These are phyloP conservation scores for Centropus bengalensis DNA, from an alignment of 2,113 vertebrate species.

Conservation along the genomic window DNA sequence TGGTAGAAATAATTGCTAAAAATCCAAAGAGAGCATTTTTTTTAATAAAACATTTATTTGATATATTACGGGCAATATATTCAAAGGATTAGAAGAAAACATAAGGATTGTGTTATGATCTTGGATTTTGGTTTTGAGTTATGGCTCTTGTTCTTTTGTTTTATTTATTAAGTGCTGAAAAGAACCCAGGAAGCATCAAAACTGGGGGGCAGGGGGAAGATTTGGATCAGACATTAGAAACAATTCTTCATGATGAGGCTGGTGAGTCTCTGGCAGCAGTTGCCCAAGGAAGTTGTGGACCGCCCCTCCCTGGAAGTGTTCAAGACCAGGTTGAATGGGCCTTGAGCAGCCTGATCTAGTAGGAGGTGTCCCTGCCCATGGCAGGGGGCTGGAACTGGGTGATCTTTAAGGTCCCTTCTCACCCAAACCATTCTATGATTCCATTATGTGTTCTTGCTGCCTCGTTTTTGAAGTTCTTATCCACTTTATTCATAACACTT, in stretches of 20 bases:
- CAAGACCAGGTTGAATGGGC: too few relatives aligned
- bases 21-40: accelerated
- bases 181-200: not conserved
- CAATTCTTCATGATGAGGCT: too few relatives aligned
- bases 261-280: too few relatives aligned
- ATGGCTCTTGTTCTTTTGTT: not conserved
- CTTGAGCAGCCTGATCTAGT: too few relatives aligned
- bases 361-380: too few relatives aligned
- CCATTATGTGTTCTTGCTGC: not conserved
- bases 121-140: not conserved
- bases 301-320: too few relatives aligned
- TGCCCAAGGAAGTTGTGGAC: too few relatives aligned
- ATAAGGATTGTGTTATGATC: accelerated
- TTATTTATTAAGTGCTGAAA: not conserved
- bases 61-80: not conserved
- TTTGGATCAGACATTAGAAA: too few relatives aligned
- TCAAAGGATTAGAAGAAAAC: not conserved
- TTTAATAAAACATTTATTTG: not conserved
- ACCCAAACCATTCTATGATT: too few relatives aligned
- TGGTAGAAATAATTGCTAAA: not conserved
- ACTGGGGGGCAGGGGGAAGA: not conserved
- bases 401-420: too few relatives aligned
- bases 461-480: not conserved
- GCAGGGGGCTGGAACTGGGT: too few relatives aligned
- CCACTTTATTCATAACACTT: not conserved